These are phyloP conservation scores for Plagiodera versicolora DNA, from an alignment of 2,888 invertebrate species.

Conservation along the genomic window DNA sequence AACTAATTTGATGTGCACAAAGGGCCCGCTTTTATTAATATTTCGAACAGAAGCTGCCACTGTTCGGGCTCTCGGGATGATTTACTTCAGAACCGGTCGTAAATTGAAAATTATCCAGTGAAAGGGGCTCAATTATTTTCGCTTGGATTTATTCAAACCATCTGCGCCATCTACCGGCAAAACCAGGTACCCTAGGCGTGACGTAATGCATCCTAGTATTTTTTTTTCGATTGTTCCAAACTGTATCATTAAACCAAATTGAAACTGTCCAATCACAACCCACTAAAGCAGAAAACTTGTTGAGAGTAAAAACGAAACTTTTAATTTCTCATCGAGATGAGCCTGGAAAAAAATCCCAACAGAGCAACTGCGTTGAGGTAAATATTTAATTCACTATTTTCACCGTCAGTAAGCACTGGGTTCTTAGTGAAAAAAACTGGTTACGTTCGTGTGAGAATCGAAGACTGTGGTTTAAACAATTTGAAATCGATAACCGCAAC, in stretches of 20 bases:
- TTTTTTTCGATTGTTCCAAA: too few species aligned
- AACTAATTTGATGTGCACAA: not conserved
- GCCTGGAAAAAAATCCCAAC: not conserved
- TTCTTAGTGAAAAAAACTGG: slow-evolving; percentile 10
- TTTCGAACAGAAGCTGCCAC: not conserved
- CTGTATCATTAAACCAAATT: too few species aligned
- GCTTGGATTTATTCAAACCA: too few species aligned
- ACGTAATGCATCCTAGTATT: too few species aligned
- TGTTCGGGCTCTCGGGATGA: not conserved
- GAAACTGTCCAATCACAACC: not conserved
- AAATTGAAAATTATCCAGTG: not conserved
- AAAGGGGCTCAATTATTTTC: not conserved
- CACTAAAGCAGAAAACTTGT: not conserved
- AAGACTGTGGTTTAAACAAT: slow-evolving; percentile 36
- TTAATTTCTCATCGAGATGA: not conserved
- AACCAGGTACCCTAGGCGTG: too few species aligned
- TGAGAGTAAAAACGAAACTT: not conserved
- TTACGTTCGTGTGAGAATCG: slow-evolving; percentile 32
- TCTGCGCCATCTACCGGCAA: too few species aligned
- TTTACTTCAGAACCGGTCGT: not conserved
- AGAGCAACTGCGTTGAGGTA: not conserved
- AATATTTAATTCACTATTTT: not conserved
- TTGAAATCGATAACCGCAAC: slow-evolving; percentile 32
- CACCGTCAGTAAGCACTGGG: not conserved
- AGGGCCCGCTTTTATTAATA: not conserved